Conservation (phyloP, 2,113 vertebrate species). For the Chaetodon auriga region DNA sequence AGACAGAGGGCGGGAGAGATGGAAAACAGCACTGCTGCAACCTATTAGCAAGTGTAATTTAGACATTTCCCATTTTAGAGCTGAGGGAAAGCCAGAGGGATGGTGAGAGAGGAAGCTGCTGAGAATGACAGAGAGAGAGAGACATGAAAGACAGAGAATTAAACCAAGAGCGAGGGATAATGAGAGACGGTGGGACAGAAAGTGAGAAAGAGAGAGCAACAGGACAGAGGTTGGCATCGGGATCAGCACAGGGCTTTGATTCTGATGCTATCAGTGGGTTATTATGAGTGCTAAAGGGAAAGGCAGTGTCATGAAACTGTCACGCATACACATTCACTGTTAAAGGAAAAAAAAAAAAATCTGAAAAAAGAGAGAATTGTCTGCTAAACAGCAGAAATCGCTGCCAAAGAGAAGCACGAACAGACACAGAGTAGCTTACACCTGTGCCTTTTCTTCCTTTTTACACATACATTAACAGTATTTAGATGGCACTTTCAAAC, state of each 20-base stretch:
- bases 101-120: constrained; percentile 28
- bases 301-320: background rate
- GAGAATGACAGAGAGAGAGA: constrained; percentile 8
- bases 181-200: constrained; percentile 2
- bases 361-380: background rate
- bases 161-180: constrained; percentile 26
- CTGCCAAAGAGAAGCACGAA: background rate
- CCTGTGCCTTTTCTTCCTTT: background rate
- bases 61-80: constrained; percentile 78
- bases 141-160: constrained; percentile 11
- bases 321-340: background rate
- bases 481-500: background rate
- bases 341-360: too few species aligned
- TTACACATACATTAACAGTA: background rate
- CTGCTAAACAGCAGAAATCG: background rate
- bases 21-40: constrained; percentile 47
- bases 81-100: constrained; percentile 50
- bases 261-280: constrained; percentile 11
- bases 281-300: constrained; percentile 5
- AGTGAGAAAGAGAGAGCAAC: background rate
- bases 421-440: background rate
- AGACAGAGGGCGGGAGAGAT: constrained; percentile 32
- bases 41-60: constrained; percentile 84
- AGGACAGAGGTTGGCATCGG: constrained; percentile 7
- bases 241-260: constrained; percentile 19